phyloP scores from a whole-genome alignment of 1,140 invertebrate genomes.

The Papilio polyxenes region DNA sequence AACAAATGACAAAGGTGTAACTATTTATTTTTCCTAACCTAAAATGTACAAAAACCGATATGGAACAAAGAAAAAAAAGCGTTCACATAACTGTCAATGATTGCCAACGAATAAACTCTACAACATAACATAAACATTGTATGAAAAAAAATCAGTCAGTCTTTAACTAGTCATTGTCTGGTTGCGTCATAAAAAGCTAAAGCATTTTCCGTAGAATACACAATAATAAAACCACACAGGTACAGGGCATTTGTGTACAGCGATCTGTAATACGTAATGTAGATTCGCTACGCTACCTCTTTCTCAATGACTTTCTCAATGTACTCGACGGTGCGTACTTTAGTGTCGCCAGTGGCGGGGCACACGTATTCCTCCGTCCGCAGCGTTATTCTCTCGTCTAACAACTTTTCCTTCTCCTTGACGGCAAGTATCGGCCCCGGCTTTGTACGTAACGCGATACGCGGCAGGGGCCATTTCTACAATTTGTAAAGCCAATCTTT shows the following conservation, averaged over 20 bases:
- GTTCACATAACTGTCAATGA: background rate
- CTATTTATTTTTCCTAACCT: background rate
- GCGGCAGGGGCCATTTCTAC: constrained; percentile 84
- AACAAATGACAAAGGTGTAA: background rate
- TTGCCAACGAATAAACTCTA: background rate
- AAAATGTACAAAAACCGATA: background rate
- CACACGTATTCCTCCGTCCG: constrained; percentile 94
- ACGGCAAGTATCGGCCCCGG: constrained; percentile 90
- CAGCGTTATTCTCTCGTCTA: constrained; percentile 92
- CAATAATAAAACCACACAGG: constrained; percentile 70
- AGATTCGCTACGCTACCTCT: constrained; percentile 87
- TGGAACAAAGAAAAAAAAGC: constrained; percentile 15
- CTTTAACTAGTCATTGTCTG: background rate
- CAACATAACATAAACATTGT: background rate
- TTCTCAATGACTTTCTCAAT: constrained; percentile 97
- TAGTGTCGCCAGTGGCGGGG: constrained; percentile 90
- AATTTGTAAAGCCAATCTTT: constrained; percentile 77
- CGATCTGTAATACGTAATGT: constrained; percentile 66
- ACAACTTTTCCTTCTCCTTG: constrained; percentile 92
- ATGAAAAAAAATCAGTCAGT: constrained; percentile 37
- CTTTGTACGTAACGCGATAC: constrained; percentile 91
- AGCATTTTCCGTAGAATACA: constrained; percentile 69
- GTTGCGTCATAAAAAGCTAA: constrained; percentile 65
- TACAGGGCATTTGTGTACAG: constrained; percentile 73
- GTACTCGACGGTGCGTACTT: constrained; percentile 94